Base-by-base conservation (phyloP, 2,888 invertebrate species). In the Dynastes maya region DNA sequence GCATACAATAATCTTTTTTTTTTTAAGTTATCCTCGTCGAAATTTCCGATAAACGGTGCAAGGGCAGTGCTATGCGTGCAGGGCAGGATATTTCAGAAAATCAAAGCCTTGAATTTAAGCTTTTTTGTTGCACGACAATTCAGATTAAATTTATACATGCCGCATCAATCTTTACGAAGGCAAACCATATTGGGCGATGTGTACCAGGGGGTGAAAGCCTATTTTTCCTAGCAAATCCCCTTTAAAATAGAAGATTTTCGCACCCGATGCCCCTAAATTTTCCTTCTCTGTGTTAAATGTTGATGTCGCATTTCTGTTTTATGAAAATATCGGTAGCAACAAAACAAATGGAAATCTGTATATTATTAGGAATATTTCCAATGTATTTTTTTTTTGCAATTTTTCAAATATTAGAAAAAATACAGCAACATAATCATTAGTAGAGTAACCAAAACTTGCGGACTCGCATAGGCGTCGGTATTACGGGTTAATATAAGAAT, bases 31-130 rank as follows among this genome's bases (percentile, higher is more conserved):
- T n/a, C 32, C 2, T 22, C n/a, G 45, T 29, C 29, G 63, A 32
- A 53, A 64, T 77, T 77, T 76, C 76, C 80, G 72, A 77, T 80
- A 80, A 74, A 78, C 72, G 77, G 80, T 80, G 71, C 80, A 78
- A 80, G 16, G 16, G 78, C 80, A 45, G 80, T 80, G 75, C 80
- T 79, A 77, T 75, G 80, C 80, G 80, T 80, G 80, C 58, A 53
- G 45, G 45, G 37, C 11, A 32, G 74, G 72, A 49, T 68, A 76
- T 75, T 72, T 65, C 45, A 64, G 45, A 27, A 58, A 75, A 71
- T 70, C 74, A 22, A 8, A 8, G 68, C 29, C 29, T n/a, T n/a
- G 65, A 45, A 8, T 45, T 45, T 45, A 16, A 63, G 63, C 27
- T 68, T 68, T 22, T 53, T 51, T 68, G 13, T 13, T 22, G 45